Evolutionary conservation across 2,113 vertebrate genomes (phyloP), one percentile per base, ranked within the genome.

Genomic region (Ailurus styani): DNA sequence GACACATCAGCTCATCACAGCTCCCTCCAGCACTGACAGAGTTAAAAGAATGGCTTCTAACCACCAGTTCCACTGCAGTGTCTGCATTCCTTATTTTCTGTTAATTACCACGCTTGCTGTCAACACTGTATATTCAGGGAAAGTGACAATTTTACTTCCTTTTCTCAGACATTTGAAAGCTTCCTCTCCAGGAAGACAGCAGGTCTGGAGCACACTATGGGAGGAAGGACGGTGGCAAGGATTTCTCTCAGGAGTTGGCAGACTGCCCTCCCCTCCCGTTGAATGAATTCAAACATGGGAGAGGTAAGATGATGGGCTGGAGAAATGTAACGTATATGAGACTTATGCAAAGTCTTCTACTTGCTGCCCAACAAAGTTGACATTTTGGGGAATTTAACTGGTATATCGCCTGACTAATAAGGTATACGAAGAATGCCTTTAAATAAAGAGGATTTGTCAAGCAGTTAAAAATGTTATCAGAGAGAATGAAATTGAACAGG

Each of bases 401-500:
- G 73, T 95, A 66, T 95, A 73, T 68, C 2, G 12, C 20, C 17
- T 27, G 8, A 62, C 62, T 55, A 95, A 40, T 64, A 87, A 91
- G 40, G 40, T 62, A 77, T 4, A 7, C 93, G 34, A 85, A 96
- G 97, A 98, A 96, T 31, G 77, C n/a, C 54, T 96, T 97, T 88
- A 96, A 94, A 96, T 97, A 96, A 97, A 85, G 79, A 94, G 82
- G 47, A 73, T 93, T 97, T 62, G 47, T 95, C 60, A 96, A 37
- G 42, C 96, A 97, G 81, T 45, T 98, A 92, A 98, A 95, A 98
- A 98, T 93, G 34, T 98, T 97, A 96, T 90, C 91, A 72, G 97
- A 97, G n/a, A 98, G 90, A 91, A 91, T 96, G 90, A 90, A 98
- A 98, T 81, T 89, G 98, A 98, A 95, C 88, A 97, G 95, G 91